Base-by-base conservation (phyloP, 1,140 invertebrate species). In the Chironomus striatipennis region DNA sequence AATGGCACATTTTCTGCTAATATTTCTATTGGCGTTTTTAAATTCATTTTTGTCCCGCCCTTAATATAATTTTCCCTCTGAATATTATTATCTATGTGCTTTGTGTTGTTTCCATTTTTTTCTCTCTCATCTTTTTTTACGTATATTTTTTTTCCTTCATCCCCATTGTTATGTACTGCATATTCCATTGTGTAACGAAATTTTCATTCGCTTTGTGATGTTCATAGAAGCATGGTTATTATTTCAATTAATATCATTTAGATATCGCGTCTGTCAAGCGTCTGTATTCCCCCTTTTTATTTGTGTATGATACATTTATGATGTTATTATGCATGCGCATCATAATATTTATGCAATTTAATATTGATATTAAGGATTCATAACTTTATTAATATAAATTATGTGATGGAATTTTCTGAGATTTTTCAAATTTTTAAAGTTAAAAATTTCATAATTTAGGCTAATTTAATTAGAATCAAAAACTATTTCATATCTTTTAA, bases 61-160 rank as follows among this genome's bases (percentile, higher is more conserved):
- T 70, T 70, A 70, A 70, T 70, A 70, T 70, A 17, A 70, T 70
- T 70, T 70, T 70, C 65, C 47, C 47, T 70, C 9, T 70, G 65
- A 70, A 70, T 20, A 70, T 70, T 20, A 70, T 70, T 57, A 70
- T 70, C 65, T 70, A 21, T 70, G 65, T 70, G 65, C 18, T 17
- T 20, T 20, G 9, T 18, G 47, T n/a, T 57, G 47, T 57, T 57
- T 57, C 47, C 47, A 57, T 57, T 57, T 57, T 57, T 57, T 57
- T 57, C 24, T 34, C 24, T 34, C 24, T 34, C 24, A 34, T 34
- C 24, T 34, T 34, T 34, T 34, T 34, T n/a, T n/a, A n/a, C n/a
- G n/a, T n/a, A n/a, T n/a, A n/a, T n/a, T n/a, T n/a, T 34, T 34
- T 34, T 5, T 34, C 1, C 24, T 34, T 34, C n/a, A 12, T 57